Evolutionary conservation across 2,113 vertebrate species (phyloP).

Genomic region (Chascanopsetta lugubris): DNA sequence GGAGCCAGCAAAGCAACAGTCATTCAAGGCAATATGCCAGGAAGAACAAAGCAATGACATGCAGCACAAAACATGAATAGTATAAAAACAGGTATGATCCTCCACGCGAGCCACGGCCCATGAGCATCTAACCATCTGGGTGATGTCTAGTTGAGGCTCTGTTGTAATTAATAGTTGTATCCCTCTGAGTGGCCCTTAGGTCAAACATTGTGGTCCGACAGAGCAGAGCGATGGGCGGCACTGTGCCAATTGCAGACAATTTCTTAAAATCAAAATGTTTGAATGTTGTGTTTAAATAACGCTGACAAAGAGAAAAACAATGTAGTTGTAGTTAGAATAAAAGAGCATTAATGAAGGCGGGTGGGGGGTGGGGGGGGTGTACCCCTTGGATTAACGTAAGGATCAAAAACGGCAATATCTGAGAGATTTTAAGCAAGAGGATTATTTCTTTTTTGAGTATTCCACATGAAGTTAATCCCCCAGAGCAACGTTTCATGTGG

Average conservation of each 20-base stretch:
- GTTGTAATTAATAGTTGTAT: conserved; percentile 65
- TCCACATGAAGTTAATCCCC: conserved; percentile 36
- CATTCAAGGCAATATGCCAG: conserved; percentile 45
- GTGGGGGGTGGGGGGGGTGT: conserved; percentile 18
- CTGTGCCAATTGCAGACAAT: conserved; percentile 36
- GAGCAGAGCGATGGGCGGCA: conserved; percentile 29
- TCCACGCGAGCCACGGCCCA: conserved; percentile 15
- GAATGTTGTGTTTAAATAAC: conserved; percentile 54
- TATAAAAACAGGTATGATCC: conserved; percentile 31
- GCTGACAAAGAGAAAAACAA: conserved; percentile 35
- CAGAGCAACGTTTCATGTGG: conserved; percentile 9
- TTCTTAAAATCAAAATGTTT: conserved; percentile 64
- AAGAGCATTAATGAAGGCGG: conserved; percentile 1
- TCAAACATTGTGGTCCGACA: conserved; percentile 36
- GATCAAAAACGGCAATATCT: conserved; percentile 13
- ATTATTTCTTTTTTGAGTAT: conserved; percentile 47
- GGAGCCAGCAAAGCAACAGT: conserved; percentile 25
- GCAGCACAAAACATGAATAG: conserved; percentile 35
- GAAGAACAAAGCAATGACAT: conserved; percentile 25
- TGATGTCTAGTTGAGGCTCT: conserved; percentile 65
- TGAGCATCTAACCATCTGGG: conserved; percentile 26
- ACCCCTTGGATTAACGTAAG: conserved; percentile 26
- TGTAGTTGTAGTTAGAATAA: conserved; percentile 16
- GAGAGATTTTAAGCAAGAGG: conserved; percentile 37
- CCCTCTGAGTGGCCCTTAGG: conserved; percentile 49